These are phyloP conservation scores for Montipora capricornis DNA, from an alignment of 64 coral and sea anemone species.

Conservation along the genomic window DNA sequence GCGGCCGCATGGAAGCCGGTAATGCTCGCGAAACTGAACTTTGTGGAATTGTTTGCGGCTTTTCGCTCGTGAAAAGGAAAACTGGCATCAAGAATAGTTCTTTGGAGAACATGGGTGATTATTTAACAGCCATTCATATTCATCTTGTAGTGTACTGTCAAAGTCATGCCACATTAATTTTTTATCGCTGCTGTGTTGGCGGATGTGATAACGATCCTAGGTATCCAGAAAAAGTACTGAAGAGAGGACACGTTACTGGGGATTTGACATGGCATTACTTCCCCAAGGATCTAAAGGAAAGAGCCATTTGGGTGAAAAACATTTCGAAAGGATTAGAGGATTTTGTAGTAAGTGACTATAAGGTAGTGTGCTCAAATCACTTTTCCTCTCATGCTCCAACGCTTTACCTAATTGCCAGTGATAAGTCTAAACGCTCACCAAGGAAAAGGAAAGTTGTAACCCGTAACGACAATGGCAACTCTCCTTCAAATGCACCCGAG, in stretches of 20 bases:
- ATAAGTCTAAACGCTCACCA: too few species aligned
- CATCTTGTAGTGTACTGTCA: neutral
- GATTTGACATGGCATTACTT: constrained; percentile 38
- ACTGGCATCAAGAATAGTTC: too few species aligned
- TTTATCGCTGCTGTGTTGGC: constrained; percentile 29
- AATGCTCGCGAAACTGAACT: too few species aligned
- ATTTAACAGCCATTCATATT: neutral
- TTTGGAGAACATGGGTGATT: too few species aligned
- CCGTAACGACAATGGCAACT: too few species aligned
- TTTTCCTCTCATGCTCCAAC: constrained; percentile 15
- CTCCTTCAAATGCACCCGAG: too few species aligned
- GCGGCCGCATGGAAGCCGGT: too few species aligned
- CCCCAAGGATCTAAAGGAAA: constrained; percentile 41
- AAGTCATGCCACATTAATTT: neutral
- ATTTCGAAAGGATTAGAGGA: constrained; percentile 21
- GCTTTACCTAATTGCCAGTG: too few species aligned
- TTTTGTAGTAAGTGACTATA: constrained; percentile 22
- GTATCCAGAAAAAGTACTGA: constrained; percentile 15
- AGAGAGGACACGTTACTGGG: constrained; percentile 5
- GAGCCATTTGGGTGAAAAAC: constrained; percentile 12
- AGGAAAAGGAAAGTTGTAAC: too few species aligned
- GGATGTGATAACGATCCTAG: constrained; percentile 9
- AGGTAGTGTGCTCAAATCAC: constrained; percentile 20
- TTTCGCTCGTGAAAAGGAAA: too few species aligned
- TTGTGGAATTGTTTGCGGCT: too few species aligned